These are phyloP conservation scores for Cantharis rustica DNA, from an alignment of 2,888 invertebrate species.

Conservation along the genomic window DNA sequence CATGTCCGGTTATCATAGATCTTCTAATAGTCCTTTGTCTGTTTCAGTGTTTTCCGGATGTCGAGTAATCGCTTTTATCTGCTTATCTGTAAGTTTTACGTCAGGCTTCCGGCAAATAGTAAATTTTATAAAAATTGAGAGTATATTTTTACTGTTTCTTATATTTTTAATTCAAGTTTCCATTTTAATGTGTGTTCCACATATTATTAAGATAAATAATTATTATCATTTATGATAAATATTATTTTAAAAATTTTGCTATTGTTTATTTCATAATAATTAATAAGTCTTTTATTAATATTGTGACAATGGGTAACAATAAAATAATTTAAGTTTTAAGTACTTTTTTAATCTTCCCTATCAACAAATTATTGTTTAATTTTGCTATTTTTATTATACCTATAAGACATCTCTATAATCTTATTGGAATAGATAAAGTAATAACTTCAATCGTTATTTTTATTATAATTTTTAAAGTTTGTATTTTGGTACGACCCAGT, in stretches of 20 bases:
- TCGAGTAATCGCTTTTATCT: constrained; percentile 25
- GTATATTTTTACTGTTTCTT: constrained; percentile 5
- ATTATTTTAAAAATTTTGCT: neutral
- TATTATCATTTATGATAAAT: neutral
- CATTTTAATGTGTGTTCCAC: neutral
- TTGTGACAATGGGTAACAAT: neutral
- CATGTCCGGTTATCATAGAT: constrained; percentile 28
- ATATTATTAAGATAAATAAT: too few species aligned
- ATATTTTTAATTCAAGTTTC: constrained; percentile 1
- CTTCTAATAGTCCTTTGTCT: constrained; percentile 29
- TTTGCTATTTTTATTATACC: too few species aligned
- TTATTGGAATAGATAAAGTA: too few species aligned
- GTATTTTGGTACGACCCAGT: too few species aligned
- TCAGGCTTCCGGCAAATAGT: constrained; percentile 24
- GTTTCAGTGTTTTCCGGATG: constrained; percentile 26
- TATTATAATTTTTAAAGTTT: too few species aligned
- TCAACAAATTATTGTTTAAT: neutral
- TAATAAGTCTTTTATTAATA: neutral
- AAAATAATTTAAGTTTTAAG: neutral
- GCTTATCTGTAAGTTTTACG: constrained; percentile 26
- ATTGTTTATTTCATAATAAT: neutral
- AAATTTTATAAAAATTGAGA: constrained; percentile 23
- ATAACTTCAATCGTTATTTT: too few species aligned
- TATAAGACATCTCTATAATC: too few species aligned
- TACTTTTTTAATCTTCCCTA: neutral